Evolutionary conservation across 2,888 invertebrate genomes (phyloP), one percentile per base, ranked within the genome.

Genomic region (Serrognathus titanus): DNA sequence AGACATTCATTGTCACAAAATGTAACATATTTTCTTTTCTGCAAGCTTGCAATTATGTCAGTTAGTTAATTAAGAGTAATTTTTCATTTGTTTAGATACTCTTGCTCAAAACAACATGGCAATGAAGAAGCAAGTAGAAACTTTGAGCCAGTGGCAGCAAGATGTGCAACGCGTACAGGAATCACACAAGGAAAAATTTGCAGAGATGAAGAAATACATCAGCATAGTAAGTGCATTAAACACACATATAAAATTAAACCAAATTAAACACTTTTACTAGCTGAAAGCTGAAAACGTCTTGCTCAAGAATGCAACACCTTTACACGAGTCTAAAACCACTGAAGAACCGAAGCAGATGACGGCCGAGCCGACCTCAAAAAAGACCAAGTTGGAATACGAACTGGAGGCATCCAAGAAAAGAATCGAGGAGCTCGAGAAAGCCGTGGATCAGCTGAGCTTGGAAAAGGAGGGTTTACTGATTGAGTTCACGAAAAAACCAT

Each of bases 71-170:
- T n/a, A n/a, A n/a, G n/a, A n/a, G n/a, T n/a, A n/a, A n/a, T n/a
- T n/a, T n/a, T n/a, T n/a, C n/a, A n/a, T n/a, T n/a, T n/a, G n/a
- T 38, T 81, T 82, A 70, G 86, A 86, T 63, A 85, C 85, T 0
- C 71, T 89, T 38, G 80, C 81, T 13, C 83, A 86, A 64, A 88
- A 87, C 68, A 88, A 87, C 64, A 76, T 82, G 45, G 83, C 84
- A 0, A 84, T 88, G 83, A 87, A 85, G 66, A 81, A 85, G 46
- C 87, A 88, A 72, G 85, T 86, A 63, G 76, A 82, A 36, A 79
- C 82, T 48, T 80, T 89, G 39, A 79, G 82, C 0, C 79, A 78
- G 0, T 87, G 86, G 76, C 86, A 87, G 65, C 83, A 85, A 41
- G 86, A 87, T 60, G 84, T 88, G 66, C 75, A 83, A 69, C 81